These are phyloP conservation scores for Climacteris rufus DNA, from an alignment of 2,113 vertebrate species.

Conservation along the genomic window DNA sequence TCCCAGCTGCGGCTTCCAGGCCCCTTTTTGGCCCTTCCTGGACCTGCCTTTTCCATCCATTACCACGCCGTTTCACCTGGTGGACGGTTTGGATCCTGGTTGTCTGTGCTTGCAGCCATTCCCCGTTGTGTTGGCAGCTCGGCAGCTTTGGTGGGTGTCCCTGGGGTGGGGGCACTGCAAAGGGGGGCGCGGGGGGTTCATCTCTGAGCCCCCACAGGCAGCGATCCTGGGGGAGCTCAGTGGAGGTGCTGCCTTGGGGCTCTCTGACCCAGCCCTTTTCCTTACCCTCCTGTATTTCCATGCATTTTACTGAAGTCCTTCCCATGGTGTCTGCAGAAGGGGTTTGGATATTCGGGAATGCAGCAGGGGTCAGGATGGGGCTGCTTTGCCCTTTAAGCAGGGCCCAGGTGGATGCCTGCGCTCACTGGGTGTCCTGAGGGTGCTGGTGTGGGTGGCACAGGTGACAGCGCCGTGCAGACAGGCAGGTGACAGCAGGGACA, in stretches of 20 bases:
- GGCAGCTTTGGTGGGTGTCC: neutral
- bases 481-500: neutral
- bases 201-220: neutral
- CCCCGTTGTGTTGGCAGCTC: neutral
- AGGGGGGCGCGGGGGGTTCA: rapidly evolving
- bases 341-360: neutral
- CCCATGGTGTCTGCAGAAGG: neutral
- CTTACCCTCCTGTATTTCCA: neutral
- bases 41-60: neutral
- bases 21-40: neutral
- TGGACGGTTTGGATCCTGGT: neutral
- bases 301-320: neutral
- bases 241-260: neutral
- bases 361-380: neutral
- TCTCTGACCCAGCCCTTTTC: neutral
- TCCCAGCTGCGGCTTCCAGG: neutral
- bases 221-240: neutral
- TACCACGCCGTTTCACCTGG: neutral
- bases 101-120: neutral
- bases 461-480: neutral
- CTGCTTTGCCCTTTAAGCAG: neutral
- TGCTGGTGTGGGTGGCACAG: neutral
- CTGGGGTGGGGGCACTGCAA: rapidly evolving
- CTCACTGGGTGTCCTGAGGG: neutral
- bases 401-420: neutral